Evolutionary conservation across 2,113 vertebrate species (phyloP), one percentile per base, ranked within the genome.

Genomic region (Copsychus sechellarum): DNA sequence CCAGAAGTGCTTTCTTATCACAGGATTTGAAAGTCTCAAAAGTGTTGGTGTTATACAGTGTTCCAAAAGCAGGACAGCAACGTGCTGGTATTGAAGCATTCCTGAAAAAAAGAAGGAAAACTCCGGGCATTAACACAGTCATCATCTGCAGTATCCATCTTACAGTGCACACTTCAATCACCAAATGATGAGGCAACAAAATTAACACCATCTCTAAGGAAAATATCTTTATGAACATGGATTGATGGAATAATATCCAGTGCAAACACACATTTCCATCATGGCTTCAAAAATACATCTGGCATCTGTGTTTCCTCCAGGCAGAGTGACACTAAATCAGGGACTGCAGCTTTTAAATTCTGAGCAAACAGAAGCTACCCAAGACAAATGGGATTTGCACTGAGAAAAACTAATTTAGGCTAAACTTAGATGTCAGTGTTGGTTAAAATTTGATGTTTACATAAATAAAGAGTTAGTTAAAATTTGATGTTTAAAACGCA

Each of bases 41-140:
- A 4, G 99, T 99, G 98, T 99, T 99, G 93, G 99, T 99, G 94
- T 99, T 99, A 56, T 99, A 98, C 57, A 99, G 74, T 0, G 95
- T 99, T 56, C 99, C 99, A 1, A 98, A n/a, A 54, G 98, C 98
- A 34, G 98, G 98, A 89, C 99, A 99, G 97, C 99, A 99, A 29
- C 71, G 99, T 6, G 98, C 98, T 34, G 99, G 99, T 3, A 98
- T 99, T 3, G 98, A 96, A 60, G 98, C 98, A 69, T 98, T 98
- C 79, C 99, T 99, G 70, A 56, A 70, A 2, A 78, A 3, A 19
- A 89, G 16, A 94, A 51, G 93, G 31, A 87, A 57, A 83, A 7
- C 3, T 53, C 50, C 57, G 38, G 47, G 38, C 85, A 93, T 1
- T 36, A 45, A 20, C 14, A 25, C 1, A 11, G 23, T 6, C 50